phyloP scores from a whole-genome alignment of 2,797 vertebrate species.

The Gallirallus australis region DNA sequence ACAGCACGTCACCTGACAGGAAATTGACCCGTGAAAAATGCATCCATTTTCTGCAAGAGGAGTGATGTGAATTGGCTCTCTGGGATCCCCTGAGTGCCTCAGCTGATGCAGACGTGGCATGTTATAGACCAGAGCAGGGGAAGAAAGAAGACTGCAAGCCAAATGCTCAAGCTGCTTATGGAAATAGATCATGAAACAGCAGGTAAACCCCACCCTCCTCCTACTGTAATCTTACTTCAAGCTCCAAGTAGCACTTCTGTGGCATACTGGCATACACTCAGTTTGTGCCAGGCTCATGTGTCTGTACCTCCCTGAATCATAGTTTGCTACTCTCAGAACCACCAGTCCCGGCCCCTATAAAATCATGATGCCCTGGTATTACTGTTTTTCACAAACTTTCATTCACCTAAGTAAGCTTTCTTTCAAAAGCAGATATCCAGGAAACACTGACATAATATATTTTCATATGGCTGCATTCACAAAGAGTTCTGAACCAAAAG shows the following conservation, averaged over 20 bases:
- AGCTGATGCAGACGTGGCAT: neutral
- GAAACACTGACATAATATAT: slow-evolving; percentile 20
- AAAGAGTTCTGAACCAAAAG: slow-evolving; percentile 37
- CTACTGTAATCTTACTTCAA: neutral
- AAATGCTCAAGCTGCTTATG: neutral
- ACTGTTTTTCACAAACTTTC: neutral
- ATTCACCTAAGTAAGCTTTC: neutral
- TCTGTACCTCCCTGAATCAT: neutral
- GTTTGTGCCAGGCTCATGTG: neutral
- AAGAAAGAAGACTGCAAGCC: neutral
- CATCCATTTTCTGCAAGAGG: neutral
- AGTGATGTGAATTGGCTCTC: neutral
- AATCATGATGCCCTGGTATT: neutral
- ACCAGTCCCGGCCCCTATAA: neutral
- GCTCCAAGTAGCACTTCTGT: neutral
- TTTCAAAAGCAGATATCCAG: slow-evolving; percentile 11
- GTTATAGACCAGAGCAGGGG: neutral
- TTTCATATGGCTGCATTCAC: slow-evolving; percentile 27
- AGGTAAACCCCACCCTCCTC: neutral
- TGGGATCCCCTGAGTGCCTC: neutral
- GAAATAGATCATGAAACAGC: neutral
- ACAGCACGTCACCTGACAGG: neutral
- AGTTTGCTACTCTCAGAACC: neutral
- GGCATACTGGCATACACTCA: neutral
- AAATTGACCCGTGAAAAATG: neutral